These are phyloP conservation scores for Nasonia oneida DNA, from an alignment of 2,888 invertebrate species.

Conservation along the genomic window DNA sequence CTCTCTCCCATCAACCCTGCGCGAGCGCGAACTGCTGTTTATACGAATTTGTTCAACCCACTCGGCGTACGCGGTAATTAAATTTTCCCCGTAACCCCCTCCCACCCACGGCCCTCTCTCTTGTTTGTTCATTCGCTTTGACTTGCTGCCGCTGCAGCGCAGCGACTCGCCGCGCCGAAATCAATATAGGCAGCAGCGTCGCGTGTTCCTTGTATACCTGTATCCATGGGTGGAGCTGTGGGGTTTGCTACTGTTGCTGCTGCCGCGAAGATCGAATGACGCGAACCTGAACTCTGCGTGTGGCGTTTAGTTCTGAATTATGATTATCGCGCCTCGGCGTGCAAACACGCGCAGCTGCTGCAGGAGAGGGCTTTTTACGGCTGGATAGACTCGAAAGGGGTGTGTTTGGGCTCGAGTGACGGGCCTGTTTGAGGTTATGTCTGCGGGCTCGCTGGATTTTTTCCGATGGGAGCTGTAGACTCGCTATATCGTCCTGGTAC, in stretches of 20 bases:
- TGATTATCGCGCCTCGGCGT: neutral
- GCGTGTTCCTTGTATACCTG: conserved; percentile 36
- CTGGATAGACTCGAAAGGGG: neutral
- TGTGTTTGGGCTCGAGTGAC: conserved; percentile 5
- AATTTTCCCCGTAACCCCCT: conserved; percentile 24
- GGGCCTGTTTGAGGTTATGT: conserved; percentile 17
- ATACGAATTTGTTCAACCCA: conserved; percentile 29
- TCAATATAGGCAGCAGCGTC: conserved; percentile 52
- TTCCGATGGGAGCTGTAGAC: neutral
- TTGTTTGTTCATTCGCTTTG: conserved; percentile 51
- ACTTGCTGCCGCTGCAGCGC: conserved; percentile 60
- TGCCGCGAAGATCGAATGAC: neutral
- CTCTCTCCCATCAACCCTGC: neutral
- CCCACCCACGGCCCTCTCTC: neutral
- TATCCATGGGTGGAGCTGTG: neutral
- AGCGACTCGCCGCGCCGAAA: conserved; percentile 41
- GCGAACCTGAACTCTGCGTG: neutral
- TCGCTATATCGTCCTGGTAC: neutral
- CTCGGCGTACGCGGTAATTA: conserved; percentile 34
- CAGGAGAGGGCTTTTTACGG: neutral
- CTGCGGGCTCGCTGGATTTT: neutral
- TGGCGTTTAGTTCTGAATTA: neutral
- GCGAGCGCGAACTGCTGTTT: neutral
- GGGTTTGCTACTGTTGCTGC: neutral
- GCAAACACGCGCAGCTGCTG: neutral